Evolutionary conservation across 1,140 invertebrate genomes (phyloP).

Genomic region (Trichogramma pretiosum): DNA sequence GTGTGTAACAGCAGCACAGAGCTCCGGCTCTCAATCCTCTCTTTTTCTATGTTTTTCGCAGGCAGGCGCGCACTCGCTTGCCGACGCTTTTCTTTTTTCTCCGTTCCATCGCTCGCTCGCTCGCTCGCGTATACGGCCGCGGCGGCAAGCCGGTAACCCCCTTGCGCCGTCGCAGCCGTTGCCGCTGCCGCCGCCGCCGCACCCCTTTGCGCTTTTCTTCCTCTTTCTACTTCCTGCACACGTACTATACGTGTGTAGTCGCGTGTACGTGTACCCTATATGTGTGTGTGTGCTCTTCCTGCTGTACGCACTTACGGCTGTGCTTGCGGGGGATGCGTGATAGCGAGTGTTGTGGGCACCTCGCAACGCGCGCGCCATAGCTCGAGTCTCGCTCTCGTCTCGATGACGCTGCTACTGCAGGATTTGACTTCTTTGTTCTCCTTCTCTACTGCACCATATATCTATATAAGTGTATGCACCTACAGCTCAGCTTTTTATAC

Average conservation of each 20-base stretch:
- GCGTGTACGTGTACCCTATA: no score
- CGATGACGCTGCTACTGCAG: no score
- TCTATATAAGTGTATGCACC: no score
- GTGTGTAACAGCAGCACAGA: background rate
- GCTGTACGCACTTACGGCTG: no score
- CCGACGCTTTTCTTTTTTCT: background rate
- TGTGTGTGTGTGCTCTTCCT: no score
- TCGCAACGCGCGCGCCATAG: no score
- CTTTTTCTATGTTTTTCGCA: slow-evolving; percentile 4
- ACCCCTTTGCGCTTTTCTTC: slow-evolving; percentile 20
- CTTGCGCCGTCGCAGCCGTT: background rate
- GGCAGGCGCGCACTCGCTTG: background rate
- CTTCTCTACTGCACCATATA: slow-evolving; percentile 14
- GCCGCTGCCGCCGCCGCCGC: slow-evolving; percentile 12
- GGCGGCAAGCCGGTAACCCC: slow-evolving; percentile 12
- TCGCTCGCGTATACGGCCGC: slow-evolving; percentile 1
- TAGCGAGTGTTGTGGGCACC: no score
- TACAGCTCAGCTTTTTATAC: no score
- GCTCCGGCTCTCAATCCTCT: background rate
- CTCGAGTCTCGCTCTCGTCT: no score
- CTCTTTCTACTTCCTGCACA: no score
- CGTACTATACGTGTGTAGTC: slow-evolving; percentile 27
- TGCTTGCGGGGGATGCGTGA: no score
- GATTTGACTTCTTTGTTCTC: no score
- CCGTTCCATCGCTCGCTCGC: background rate